A percentile compares a stretch with the other conserved stretches of the same genome.
These are phyloP conservation scores for Aphelinus certus DNA, from an alignment of 1,140 invertebrate genomes.

Conservation along the genomic window DNA sequence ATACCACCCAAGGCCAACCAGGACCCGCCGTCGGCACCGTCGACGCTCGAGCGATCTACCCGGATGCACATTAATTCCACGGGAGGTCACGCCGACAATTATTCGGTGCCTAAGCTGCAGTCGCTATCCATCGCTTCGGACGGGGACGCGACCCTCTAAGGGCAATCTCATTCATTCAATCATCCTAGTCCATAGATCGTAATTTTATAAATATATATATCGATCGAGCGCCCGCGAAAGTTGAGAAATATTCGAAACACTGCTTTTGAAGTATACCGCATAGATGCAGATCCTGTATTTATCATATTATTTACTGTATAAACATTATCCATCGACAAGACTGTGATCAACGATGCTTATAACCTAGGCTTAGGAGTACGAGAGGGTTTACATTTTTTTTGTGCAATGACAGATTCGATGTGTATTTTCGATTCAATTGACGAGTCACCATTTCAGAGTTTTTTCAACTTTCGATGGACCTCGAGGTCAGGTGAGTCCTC, in stretches of 20 bases:
- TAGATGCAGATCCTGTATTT: too few species aligned
- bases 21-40: slow-evolving; percentile 60
- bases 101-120: slow-evolving; percentile 68
- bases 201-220: slow-evolving; percentile 22
- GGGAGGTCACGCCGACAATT: slow-evolving; percentile 63
- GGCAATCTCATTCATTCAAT: slow-evolving; percentile 6
- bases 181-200: slow-evolving; percentile 55
- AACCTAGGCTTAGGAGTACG: too few species aligned
- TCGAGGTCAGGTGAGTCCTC: neutral
- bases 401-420: too few species aligned
- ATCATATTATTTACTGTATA: too few species aligned
- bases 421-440: too few species aligned
- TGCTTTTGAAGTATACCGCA: too few species aligned
- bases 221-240: neutral
- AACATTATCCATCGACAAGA: too few species aligned
- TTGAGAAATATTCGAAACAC: too few species aligned
- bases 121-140: slow-evolving; percentile 60
- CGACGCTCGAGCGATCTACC: slow-evolving; percentile 57
- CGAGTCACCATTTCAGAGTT: too few species aligned
- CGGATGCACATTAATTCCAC: slow-evolving; percentile 49
- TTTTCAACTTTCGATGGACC: too few species aligned
- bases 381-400: too few species aligned
- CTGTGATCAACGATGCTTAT: too few species aligned
- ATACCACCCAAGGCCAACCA: slow-evolving; percentile 69
- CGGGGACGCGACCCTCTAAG: slow-evolving; percentile 58